phyloP scores from a whole-genome alignment of 2,888 invertebrate species.

The Anodontia alba region DNA sequence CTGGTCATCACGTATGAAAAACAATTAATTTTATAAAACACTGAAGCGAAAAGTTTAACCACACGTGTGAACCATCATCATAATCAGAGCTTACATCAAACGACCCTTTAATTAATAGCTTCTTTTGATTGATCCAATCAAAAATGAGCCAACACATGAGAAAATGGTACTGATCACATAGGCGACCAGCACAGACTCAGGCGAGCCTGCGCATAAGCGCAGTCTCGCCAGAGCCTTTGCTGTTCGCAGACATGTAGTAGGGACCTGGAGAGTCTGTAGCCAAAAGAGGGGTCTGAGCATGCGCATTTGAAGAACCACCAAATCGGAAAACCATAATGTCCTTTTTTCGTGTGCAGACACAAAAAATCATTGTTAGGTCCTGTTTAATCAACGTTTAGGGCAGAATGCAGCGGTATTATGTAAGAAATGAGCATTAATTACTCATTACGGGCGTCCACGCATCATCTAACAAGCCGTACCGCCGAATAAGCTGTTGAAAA shows the following conservation, averaged over 20 bases:
- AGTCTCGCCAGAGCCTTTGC: too few species aligned
- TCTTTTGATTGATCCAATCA: not conserved
- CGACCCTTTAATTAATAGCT: not conserved
- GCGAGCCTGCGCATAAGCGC: too few species aligned
- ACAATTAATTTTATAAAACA: not conserved
- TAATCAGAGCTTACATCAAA: not conserved
- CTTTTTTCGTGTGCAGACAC: not conserved
- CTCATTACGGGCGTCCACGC: constrained; percentile 14
- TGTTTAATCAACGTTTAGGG: not conserved
- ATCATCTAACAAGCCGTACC: constrained; percentile 1
- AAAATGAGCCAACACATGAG: not conserved
- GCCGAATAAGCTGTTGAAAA: not conserved
- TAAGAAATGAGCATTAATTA: constrained; percentile 10
- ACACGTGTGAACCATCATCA: not conserved
- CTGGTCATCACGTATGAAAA: not conserved
- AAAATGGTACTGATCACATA: too few species aligned
- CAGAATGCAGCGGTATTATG: not conserved
- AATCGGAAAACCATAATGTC: too few species aligned
- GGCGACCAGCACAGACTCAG: too few species aligned
- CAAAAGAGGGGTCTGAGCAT: not conserved
- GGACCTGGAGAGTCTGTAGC: too few species aligned
- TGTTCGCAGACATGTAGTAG: too few species aligned
- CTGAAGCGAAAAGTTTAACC: not conserved
- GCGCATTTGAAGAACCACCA: too few species aligned
- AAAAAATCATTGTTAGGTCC: not conserved